Base-by-base conservation (phyloP, 1,140 invertebrate species). In the Zaprionus camerounensis region DNA sequence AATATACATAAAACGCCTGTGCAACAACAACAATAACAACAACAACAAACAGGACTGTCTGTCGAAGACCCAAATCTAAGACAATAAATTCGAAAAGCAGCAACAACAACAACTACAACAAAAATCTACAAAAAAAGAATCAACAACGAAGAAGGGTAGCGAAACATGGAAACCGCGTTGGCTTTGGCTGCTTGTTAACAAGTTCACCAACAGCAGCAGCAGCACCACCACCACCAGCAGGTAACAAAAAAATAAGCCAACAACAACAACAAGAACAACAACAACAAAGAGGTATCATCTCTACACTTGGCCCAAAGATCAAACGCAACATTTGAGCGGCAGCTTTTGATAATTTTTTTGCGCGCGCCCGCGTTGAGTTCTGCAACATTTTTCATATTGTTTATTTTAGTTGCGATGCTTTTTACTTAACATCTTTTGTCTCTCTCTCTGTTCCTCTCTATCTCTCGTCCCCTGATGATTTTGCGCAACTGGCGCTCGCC, bases 241-340 rank as follows among this genome's bases (percentile, higher is more conserved):
- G 84, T 90, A 88, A 76, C 67, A 76, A 56, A 26, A 67, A 67
- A 28, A 34, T 12, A 78, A 74, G 9, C 31, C 31, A 34, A 11
- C 31, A 34, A 31, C 53, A 57, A 63, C 20, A 20, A 62, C 34
- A 38, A 44, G 12, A 61, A 61, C 38, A 63, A 63, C 31, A 76
- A 46, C 61, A 61, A 62, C 63, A 63, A 67, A 62, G 72, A 79
- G 20, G 56, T 73, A 78, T 78, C 70, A 75, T 61, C 66, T 57
- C 76, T 76, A 76, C 76, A 78, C 76, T 78, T 78, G 72, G 76
- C 72, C 67, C 28, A 81, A 85, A 90, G 85, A 90, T 85, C 85
- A 90, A 90, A 90, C 81, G 86, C 79, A 85, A 82, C 85, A 82
- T 90, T 81, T 82, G 65, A 78, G 85, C 85, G 85, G 85, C 85